Evolutionary conservation across 2,888 invertebrate genomes (phyloP), one percentile per base, ranked within the genome.

Genomic region (Dorcus hopei): DNA sequence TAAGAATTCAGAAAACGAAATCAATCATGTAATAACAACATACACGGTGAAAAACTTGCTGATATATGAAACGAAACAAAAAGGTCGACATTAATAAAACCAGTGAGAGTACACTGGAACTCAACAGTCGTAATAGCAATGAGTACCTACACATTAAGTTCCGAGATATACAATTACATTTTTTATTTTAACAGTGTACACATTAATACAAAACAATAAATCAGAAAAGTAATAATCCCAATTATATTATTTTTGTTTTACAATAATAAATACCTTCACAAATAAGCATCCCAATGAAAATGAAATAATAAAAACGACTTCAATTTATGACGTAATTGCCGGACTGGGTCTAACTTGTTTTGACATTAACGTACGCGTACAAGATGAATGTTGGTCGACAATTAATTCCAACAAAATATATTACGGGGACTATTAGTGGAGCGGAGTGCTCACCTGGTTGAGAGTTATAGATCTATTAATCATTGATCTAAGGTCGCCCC

Each of bases 401-500:
- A 75, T 75, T 75, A 75, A 74, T 75, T 73, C 68, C 71, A 65
- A 71, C 72, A 66, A 73, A 74, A 73, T 73, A 72, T 73, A 74
- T 74, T 72, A 72, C 68, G 64, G 64, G 66, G 70, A 68, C 71
- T 71, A 73, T 73, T 72, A 71, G 71, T 68, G 63, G 60, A 65
- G 64, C 61, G 65, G 58, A 65, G 65, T 69, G 68, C 71, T 74
- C 75, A 75, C 75, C 75, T 75, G 73, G 70, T 65, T 68, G 61
- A 61, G 71, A 73, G 71, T 72, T 73, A 73, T 72, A 68, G 73
- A 72, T 72, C 74, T 72, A 75, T 75, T 75, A 75, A 75, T 75
- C 75, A 75, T 66, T 55, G 65, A 70, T 68, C 68, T 67, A 69
- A 70, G 64, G 65, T 68, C 66, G 72, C 72, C 69, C 42, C 62